Evolutionary conservation across 1,140 invertebrate genomes (phyloP).

Genomic region (Littorina saxatilis): DNA sequence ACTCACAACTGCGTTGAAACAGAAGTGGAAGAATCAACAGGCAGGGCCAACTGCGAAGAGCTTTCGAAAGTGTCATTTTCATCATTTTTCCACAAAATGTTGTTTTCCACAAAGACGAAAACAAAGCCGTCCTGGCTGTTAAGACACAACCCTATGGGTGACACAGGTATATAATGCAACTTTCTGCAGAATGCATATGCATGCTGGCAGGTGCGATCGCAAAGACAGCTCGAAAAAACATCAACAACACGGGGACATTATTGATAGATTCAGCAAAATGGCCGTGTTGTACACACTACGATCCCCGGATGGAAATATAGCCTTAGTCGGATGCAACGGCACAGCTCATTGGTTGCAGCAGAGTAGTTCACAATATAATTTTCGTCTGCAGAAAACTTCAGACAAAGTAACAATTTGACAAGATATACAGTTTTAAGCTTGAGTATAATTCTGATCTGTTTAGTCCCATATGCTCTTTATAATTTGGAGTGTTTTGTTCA

Average conservation of each 20-base stretch:
- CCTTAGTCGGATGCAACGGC: neutral
- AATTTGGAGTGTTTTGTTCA: no score
- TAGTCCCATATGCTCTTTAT: no score
- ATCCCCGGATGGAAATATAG: constrained; percentile 35
- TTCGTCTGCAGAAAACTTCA: neutral
- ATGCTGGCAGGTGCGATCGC: neutral
- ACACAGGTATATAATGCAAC: neutral
- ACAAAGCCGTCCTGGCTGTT: no score
- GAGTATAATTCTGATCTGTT: no score
- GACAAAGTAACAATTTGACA: no score
- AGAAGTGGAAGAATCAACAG: constrained; percentile 3
- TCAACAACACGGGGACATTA: neutral
- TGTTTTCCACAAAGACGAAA: no score
- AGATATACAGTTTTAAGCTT: no score
- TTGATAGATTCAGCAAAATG: constrained; percentile 37
- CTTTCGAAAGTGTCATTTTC: neutral
- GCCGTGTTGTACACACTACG: constrained; percentile 42
- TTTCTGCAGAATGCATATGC: constrained; percentile 5
- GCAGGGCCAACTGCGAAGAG: neutral
- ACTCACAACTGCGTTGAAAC: neutral
- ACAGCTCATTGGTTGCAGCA: constrained; percentile 16
- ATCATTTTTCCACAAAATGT: neutral
- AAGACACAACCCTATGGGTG: neutral
- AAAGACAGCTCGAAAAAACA: constrained; percentile 10
- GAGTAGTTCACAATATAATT: neutral